Evolutionary conservation across 2,888 invertebrate species (phyloP).

Genomic region (Lasioglossum zephyrum): DNA sequence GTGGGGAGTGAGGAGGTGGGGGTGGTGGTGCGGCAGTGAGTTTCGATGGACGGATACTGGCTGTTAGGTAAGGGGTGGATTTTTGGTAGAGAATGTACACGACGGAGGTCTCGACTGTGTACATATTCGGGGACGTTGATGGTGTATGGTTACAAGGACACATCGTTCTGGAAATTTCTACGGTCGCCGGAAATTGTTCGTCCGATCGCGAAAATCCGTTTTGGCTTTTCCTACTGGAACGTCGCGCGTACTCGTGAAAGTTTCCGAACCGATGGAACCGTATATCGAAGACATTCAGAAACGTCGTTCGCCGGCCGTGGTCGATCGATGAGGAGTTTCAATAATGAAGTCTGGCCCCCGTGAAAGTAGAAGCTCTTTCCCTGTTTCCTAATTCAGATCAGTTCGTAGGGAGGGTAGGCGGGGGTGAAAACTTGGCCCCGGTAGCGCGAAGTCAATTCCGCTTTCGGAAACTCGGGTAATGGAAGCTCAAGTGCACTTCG

Average conservation of each 20-base stretch:
- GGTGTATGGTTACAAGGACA: background rate
- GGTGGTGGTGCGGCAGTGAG: background rate
- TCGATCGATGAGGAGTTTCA: conserved; percentile 21
- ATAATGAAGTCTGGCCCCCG: conserved; percentile 20
- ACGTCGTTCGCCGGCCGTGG: background rate
- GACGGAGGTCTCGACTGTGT: background rate
- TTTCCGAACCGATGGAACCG: background rate
- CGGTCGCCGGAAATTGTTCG: background rate
- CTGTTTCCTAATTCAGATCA: conserved; percentile 51
- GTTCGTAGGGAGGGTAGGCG: background rate
- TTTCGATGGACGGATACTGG: background rate
- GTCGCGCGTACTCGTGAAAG: background rate
- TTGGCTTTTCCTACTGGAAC: background rate
- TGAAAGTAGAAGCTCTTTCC: conserved; percentile 45
- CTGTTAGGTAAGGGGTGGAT: background rate
- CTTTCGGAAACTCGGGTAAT: conserved; percentile 50
- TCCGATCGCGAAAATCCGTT: background rate
- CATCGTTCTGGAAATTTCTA: background rate
- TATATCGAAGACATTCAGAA: background rate
- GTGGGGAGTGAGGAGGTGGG: conserved; percentile 11
- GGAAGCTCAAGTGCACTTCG: conserved; percentile 52
- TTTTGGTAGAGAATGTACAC: background rate
- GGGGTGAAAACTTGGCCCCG: conserved; percentile 21
- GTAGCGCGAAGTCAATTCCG: conserved; percentile 53
- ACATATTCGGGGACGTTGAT: background rate